Conservation (phyloP, 2,888 invertebrate species). For the Danaus chrysippus region DNA sequence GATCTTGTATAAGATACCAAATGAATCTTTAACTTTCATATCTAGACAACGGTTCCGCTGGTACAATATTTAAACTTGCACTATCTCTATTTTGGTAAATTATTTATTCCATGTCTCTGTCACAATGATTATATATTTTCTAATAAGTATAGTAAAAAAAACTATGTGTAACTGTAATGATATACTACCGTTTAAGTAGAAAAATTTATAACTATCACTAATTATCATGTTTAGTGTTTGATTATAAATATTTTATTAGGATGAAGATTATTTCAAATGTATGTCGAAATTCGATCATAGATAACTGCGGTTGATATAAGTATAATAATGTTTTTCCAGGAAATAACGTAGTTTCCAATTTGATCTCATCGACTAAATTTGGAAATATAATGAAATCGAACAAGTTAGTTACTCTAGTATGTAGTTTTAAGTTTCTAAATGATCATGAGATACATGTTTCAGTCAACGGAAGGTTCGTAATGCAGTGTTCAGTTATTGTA, state of each 20-base stretch:
- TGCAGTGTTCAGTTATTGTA: conserved; percentile 37
- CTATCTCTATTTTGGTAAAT: neutral
- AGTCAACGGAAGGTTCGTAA: conserved; percentile 17
- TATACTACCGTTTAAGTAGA: neutral
- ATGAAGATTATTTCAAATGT: neutral
- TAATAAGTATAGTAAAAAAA: neutral
- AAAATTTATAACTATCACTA: conserved; percentile 2
- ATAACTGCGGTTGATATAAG: neutral
- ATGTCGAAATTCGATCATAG: neutral
- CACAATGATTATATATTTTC: conserved; percentile 3
- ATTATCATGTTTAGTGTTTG: conserved; percentile 4
- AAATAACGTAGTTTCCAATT: neutral
- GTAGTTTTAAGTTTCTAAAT: conserved; percentile 10
- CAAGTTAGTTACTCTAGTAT: conserved; percentile 38
- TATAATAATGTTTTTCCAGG: neutral
- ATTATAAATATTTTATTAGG: neutral
- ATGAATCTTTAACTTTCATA: no score
- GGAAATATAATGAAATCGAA: conserved; percentile 33
- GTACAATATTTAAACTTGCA: neutral
- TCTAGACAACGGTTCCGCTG: neutral
- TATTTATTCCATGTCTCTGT: conserved; percentile 1
- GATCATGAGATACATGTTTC: neutral
- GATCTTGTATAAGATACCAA: no score
- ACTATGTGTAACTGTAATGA: neutral
- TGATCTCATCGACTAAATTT: conserved; percentile 2